Evolutionary conservation across 2,113 vertebrate species (phyloP).

Genomic region (Galbula dea): DNA sequence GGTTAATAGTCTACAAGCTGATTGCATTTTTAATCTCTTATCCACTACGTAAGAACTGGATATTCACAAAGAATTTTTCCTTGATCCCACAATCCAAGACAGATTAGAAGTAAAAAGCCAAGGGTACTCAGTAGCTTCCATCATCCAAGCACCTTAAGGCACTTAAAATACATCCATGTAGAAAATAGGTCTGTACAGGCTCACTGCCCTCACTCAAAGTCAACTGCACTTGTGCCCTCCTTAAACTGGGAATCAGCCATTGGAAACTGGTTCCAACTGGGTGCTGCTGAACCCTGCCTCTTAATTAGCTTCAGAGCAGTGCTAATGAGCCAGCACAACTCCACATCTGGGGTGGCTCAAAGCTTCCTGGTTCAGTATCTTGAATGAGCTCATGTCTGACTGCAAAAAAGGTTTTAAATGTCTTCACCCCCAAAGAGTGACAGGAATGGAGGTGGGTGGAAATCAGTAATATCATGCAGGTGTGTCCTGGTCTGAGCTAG

Average conservation of each 20-base stretch:
- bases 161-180: accelerated
- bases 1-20: not conserved
- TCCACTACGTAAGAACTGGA: not conserved
- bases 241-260: not conserved
- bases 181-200: not conserved
- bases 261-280: not conserved
- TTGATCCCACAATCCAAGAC: not conserved
- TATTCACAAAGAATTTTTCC: not conserved
- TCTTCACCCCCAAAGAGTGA: too few species aligned
- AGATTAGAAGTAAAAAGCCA: not conserved
- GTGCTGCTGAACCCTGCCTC: not conserved
- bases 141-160: not conserved
- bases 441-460: accelerated
- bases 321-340: not conserved
- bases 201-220: not conserved
- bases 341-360: too few species aligned
- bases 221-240: not conserved
- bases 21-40: not conserved
- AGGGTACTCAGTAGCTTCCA: not conserved
- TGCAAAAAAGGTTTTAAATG: not conserved
- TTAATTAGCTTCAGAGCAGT: not conserved
- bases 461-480: too few species aligned
- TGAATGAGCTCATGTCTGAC: not conserved
- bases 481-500: too few species aligned
- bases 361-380: not conserved